Percentiles rank a stretch among this genome's conserved stretches.
These are phyloP conservation scores for Spinus olivaceus DNA, from an alignment of 2,797 vertebrate species.

Conservation along the genomic window DNA sequence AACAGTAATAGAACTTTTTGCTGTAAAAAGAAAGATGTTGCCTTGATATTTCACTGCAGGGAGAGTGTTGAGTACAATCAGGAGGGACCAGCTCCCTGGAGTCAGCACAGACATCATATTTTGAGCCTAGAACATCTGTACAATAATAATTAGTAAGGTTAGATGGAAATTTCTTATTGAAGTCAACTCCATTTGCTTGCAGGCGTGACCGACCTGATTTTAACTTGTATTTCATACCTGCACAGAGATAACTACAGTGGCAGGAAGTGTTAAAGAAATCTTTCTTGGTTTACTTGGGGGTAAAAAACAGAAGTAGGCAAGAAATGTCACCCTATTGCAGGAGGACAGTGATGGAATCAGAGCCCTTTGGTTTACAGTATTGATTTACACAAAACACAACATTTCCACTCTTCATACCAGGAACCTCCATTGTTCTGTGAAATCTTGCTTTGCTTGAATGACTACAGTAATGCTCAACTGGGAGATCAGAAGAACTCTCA, in stretches of 20 bases:
- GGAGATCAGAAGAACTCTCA: constrained; percentile 22
- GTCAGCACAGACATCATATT: background rate
- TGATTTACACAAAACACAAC: background rate
- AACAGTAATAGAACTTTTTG: background rate
- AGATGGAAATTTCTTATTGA: constrained; percentile 12
- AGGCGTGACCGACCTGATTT: constrained; percentile 24
- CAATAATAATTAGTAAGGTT: constrained; percentile 46
- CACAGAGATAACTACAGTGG: background rate
- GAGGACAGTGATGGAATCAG: background rate
- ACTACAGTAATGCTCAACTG: background rate
- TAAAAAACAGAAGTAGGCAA: background rate
- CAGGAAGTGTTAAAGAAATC: constrained; percentile 36
- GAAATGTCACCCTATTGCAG: background rate
- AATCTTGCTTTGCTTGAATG: constrained; percentile 18
- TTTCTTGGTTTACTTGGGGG: background rate
- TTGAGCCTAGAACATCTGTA: constrained; percentile 32
- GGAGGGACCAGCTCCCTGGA: background rate
- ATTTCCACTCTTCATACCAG: background rate
- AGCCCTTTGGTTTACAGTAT: background rate
- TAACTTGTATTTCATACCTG: constrained; percentile 43
- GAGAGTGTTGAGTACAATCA: background rate
- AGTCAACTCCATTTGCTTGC: constrained; percentile 13
- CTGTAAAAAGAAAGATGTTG: background rate
- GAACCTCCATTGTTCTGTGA: constrained; percentile 2
- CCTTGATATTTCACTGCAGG: background rate